These are phyloP conservation scores for Drosophila ananassae DNA, from an alignment of 1,140 invertebrate genomes.

Conservation along the genomic window DNA sequence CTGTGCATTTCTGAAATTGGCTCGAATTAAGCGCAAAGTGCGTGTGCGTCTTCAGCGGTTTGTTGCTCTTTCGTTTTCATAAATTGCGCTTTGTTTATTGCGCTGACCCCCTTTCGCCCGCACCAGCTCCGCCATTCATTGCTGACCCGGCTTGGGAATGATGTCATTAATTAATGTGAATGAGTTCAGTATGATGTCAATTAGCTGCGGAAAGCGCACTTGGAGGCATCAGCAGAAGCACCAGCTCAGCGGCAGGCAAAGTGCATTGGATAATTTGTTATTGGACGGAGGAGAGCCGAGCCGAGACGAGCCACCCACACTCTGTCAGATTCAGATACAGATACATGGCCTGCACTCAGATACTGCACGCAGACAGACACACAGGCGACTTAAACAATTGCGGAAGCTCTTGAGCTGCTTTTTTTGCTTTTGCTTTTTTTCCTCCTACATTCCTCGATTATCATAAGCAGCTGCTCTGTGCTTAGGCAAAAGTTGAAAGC, in stretches of 20 bases:
- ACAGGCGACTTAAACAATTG: conserved; percentile 39
- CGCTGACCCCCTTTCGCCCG: conserved; percentile 10
- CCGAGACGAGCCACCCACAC: conserved; percentile 36
- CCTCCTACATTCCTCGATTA: conserved; percentile 11
- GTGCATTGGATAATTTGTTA: conserved; percentile 62
- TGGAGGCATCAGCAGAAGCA: conserved; percentile 33
- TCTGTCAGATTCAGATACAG: conserved; percentile 6
- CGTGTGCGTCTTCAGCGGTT: conserved; percentile 49
- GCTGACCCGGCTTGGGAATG: conserved; percentile 61
- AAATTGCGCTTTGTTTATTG: conserved; percentile 61
- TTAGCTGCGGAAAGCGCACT: conserved; percentile 80
- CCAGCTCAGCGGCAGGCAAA: conserved; percentile 24
- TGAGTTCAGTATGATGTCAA: conserved; percentile 83
- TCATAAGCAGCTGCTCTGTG: conserved; percentile 41
- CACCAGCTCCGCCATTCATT: conserved; percentile 34
- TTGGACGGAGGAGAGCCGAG: conserved; percentile 25
- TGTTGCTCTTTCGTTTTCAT: conserved; percentile 51
- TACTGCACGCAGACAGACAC: conserved; percentile 12
- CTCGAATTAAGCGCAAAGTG: conserved; percentile 69
- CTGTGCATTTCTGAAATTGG: conserved; percentile 63
- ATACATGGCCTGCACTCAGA: conserved; percentile 15
- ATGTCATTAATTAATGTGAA: conserved; percentile 83
- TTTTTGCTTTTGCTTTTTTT: background rate
- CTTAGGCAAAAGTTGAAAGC: conserved; percentile 50
- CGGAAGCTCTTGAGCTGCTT: conserved; percentile 21